Conservation (phyloP, 2,888 invertebrate genomes). For the Agriopis aurantiaria region DNA sequence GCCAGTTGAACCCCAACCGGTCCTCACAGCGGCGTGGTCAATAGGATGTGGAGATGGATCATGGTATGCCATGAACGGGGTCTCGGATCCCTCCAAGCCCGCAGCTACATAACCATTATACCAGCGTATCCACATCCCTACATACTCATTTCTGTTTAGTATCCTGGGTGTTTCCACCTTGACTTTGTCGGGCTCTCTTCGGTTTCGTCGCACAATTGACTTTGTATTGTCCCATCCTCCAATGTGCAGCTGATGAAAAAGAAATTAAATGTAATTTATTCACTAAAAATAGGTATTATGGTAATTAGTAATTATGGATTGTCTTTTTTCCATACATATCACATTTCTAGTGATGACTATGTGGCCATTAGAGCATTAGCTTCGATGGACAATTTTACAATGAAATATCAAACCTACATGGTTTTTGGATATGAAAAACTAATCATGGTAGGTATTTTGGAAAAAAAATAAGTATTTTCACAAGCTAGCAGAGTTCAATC, state of each 20-base stretch:
- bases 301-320: no score
- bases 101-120: conserved; percentile 85
- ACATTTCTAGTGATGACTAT: no score
- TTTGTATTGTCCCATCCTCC: conserved; percentile 92
- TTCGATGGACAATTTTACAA: no score
- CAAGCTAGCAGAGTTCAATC: no score
- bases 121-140: conserved; percentile 92
- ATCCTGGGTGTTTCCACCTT: conserved; percentile 88
- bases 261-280: no score
- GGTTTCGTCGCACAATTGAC: conserved; percentile 90
- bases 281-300: no score
- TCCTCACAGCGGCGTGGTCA: conserved; percentile 87
- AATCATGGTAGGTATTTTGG: no score
- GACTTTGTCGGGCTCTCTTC: conserved; percentile 88
- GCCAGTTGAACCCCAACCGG: conserved; percentile 91
- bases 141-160: conserved; percentile 87
- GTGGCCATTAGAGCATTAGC: no score
- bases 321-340: no score
- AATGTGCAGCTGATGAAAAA: conserved; percentile 85
- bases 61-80: conserved; percentile 87
- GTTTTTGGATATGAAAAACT: no score
- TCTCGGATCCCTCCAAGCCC: conserved; percentile 87
- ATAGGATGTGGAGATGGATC: conserved; percentile 88
- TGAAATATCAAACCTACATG: no score
- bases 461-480: no score